Percentiles rank a stretch among this genome's conserved stretches.
Conservation (phyloP, 1,140 invertebrate genomes). For the Sitodiplosis mosellana region DNA sequence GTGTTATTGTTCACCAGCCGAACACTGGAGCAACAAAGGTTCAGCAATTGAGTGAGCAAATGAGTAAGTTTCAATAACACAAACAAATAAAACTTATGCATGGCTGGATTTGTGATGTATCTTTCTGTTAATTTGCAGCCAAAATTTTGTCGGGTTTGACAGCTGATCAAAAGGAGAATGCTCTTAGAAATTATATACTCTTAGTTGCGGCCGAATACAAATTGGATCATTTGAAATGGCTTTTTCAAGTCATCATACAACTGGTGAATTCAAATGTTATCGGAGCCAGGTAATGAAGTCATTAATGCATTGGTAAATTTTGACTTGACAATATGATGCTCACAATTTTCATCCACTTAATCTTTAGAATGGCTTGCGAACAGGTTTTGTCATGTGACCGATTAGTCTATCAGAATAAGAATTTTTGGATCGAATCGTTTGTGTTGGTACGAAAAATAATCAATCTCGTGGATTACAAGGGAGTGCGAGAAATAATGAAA, state of each 20-base stretch:
- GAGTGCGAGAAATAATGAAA: conserved; percentile 81
- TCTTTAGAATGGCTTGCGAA: conserved; percentile 63
- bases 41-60: not conserved
- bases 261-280: not conserved
- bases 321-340: not conserved
- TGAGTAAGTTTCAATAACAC: not conserved
- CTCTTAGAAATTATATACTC: not conserved
- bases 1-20: not conserved
- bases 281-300: not conserved
- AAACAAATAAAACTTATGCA: not conserved
- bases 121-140: not conserved
- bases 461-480: conserved; percentile 86
- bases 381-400: conserved; percentile 62
- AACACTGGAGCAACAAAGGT: not conserved
- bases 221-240: not conserved
- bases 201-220: not conserved
- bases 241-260: not conserved
- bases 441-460: conserved; percentile 69
- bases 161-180: not conserved
- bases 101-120: not conserved
- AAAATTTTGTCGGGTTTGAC: not conserved
- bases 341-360: conserved; percentile 3
- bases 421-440: conserved; percentile 81
- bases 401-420: conserved; percentile 50
- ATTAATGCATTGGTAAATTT: too few relatives aligned